phyloP scores from a whole-genome alignment of 2,888 invertebrate genomes.

The Hymenopus coronatus region DNA sequence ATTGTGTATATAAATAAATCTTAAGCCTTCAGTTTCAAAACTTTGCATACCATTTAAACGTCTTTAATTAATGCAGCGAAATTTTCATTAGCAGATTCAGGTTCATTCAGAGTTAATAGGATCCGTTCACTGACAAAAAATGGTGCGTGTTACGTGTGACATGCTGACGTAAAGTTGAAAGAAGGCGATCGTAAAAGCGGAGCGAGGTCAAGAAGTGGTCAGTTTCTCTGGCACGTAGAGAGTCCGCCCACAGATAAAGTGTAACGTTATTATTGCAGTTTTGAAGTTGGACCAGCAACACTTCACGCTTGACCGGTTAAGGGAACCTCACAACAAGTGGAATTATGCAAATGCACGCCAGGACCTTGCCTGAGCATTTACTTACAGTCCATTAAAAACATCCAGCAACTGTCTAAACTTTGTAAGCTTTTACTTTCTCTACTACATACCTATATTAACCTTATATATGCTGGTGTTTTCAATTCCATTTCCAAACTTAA shows the following conservation, averaged over 20 bases:
- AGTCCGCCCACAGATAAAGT: not conserved
- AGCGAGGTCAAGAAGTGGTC: not conserved
- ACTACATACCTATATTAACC: too few species aligned
- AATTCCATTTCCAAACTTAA: too few species aligned
- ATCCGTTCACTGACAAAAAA: not conserved
- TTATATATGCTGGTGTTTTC: too few species aligned
- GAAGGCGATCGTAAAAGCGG: not conserved
- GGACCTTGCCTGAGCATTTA: not conserved
- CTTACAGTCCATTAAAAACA: not conserved
- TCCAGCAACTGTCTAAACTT: too few species aligned
- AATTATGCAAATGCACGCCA: not conserved
- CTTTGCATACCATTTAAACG: too few species aligned
- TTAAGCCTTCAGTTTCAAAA: too few species aligned
- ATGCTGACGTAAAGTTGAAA: not conserved
- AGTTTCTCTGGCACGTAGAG: not conserved
- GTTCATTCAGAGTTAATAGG: not conserved
- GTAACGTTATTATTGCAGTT: not conserved
- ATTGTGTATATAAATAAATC: too few species aligned
- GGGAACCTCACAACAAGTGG: not conserved
- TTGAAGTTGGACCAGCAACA: not conserved
- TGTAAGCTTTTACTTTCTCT: too few species aligned
- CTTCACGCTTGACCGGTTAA: not conserved
- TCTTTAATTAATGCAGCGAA: too few species aligned
- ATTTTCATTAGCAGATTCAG: too few species aligned
- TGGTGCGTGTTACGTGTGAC: not conserved